Evolutionary conservation across 2,113 vertebrate species (phyloP).

Genomic region (Toxotes chatareus): DNA sequence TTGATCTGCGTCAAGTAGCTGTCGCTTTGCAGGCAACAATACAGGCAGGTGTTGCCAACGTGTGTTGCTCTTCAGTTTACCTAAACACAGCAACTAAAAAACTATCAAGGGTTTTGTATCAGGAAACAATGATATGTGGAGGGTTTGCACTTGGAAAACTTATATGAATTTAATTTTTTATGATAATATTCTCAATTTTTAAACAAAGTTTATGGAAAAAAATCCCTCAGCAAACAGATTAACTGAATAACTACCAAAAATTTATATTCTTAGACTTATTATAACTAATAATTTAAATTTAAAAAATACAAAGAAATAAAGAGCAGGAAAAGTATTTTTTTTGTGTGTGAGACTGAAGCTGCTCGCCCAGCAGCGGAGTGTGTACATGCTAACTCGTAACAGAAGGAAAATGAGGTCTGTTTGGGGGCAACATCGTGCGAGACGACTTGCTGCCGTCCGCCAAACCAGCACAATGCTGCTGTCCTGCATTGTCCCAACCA

Average conservation of each 20-base stretch:
- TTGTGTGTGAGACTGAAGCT: not conserved
- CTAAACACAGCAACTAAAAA: too few relatives aligned
- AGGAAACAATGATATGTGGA: too few relatives aligned
- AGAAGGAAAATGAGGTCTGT: slow-evolving; percentile 54
- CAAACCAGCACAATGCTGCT: slow-evolving; percentile 51
- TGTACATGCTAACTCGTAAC: slow-evolving; percentile 1
- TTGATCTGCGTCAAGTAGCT: too few relatives aligned
- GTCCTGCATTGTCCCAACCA: slow-evolving; percentile 51
- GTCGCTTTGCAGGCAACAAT: not conserved
- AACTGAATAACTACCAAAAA: too few relatives aligned
- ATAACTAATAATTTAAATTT: not conserved
- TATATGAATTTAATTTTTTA: too few relatives aligned
- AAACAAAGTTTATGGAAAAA: too few relatives aligned
- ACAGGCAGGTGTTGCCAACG: too few relatives aligned
- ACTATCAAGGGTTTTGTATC: too few relatives aligned
- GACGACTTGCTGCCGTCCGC: slow-evolving; percentile 19
- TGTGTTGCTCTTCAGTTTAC: not conserved
- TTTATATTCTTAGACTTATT: not conserved
- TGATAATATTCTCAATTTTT: too few relatives aligned
- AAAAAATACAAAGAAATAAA: not conserved
- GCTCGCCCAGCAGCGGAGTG: not conserved
- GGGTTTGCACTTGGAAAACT: too few relatives aligned
- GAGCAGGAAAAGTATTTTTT: not conserved
- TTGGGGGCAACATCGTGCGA: slow-evolving; percentile 17
- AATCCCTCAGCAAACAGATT: too few relatives aligned